Evolutionary conservation across 2,888 invertebrate species (phyloP), one percentile per base, ranked within the genome.

Genomic region (Orchesellides sinensis): DNA sequence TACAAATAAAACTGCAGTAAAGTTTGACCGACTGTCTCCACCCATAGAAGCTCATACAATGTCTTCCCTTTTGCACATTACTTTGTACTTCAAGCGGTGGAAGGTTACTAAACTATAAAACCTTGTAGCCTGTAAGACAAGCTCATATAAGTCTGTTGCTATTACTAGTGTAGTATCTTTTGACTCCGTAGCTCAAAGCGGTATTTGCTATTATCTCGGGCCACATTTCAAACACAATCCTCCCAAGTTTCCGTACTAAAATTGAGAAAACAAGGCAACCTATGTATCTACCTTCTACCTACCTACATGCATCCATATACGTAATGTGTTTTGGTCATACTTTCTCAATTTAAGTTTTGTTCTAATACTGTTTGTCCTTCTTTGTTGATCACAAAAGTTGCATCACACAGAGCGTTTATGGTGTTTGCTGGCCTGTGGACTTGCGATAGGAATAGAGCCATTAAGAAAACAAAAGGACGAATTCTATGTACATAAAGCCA

Each of bases 381-480:
- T 32, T 78, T 70, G 70, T 32, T 77, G 45, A 59, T 59, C 59
- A 27, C 65, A 68, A 10, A 59, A 68, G 29, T 27, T 27, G 32
- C 2, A 29, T 6, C 25, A 25, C 8, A 54, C 35, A 61, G 32
- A 17, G 32, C 12, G 29, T 17, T 45, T 40, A 14, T 2, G 19
- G 52, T 32, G 66, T 66, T 56, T 75, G 69, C 59, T 69, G 32
- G 69, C 52, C 78, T 78, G 78, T 78, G 63, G 49, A 69, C 61
- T 70, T 12, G 69, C 69, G 78, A 78, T 78, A 78, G 78, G 78
- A 82, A 73, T 63, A 75, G 69, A 69, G 70, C 82, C 82, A 82
- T 82, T 82, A 82, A 82, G 82, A 54, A 75, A 82, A 82, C 82
- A 82, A 82, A 82, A 32, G 82, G 47, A 75, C 63, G 27, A n/a